Percentiles rank a stretch among this genome's conserved stretches.
Conservation (phyloP, 1,140 invertebrate species). For the Brachionus sp. region DNA sequence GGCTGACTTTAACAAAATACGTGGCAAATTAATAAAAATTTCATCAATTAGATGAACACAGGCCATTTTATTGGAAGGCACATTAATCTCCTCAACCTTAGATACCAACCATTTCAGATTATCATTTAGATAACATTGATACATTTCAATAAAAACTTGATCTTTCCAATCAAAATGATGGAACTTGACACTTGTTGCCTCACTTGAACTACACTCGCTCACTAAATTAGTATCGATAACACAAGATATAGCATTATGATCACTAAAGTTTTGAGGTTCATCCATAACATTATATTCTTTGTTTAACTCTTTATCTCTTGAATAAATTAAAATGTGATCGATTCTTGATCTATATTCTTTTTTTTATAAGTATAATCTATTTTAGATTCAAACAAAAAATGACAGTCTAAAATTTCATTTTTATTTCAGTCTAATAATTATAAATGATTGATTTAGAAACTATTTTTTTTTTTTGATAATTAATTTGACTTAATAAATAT, state of each 20-base stretch:
- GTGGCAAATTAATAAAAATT: background rate
- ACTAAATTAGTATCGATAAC: background rate
- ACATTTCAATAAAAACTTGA: background rate
- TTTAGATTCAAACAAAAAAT: background rate
- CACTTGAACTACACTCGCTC: background rate
- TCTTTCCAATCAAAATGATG: constrained; percentile 27
- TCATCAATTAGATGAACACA: background rate
- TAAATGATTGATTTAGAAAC: no score
- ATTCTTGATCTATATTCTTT: constrained; percentile 8
- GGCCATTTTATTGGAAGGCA: background rate
- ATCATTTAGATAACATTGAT: background rate
- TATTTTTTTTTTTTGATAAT: no score
- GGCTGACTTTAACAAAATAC: background rate
- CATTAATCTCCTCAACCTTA: background rate
- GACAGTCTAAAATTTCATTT: background rate
- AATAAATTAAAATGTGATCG: background rate
- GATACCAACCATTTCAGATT: background rate
- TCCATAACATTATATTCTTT: background rate
- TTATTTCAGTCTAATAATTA: no score
- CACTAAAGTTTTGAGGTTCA: background rate
- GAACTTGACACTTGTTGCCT: background rate
- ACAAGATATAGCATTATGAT: background rate
- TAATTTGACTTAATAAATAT: no score
- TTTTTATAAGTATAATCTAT: background rate
- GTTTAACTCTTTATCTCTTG: background rate